Base-by-base conservation (phyloP, 2,888 invertebrate genomes). In the Carterocephalus palaemon region DNA sequence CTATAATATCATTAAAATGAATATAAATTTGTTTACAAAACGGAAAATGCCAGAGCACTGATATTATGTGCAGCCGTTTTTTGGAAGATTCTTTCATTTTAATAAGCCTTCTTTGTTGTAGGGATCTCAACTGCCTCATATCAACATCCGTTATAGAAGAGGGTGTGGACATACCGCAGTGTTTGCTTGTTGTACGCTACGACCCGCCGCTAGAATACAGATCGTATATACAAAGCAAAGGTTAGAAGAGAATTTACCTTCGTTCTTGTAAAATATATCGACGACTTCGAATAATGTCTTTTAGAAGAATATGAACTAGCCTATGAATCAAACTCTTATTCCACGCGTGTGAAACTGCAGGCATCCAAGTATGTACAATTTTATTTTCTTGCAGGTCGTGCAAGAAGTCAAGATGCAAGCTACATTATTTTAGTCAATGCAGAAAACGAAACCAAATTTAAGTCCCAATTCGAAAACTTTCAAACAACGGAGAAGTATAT, bases 161-260 rank as follows among this genome's bases (percentile, higher is more conserved):
- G 79, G 97, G 97, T 0, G 90, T 97, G 4, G 96, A 97, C 73
- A 89, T 97, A 16, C 93, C 92, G 2, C 89, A 90, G 16, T 98
- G 98, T 67, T 91, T 93, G 50, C 75, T 95, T 24, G 93, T 97
- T 0, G 62, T 97, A 9, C 89, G 93, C 36, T 94, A 92, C 65
- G 95, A 95, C 65, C 67, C 78, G 1, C 89, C 94, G 0, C 67
- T 83, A 37, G 92, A 93, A 58, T 94, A 94, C 57, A 88, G 95
- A 34, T 92, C 94, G 0, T 98, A 97, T 64, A 90, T 97, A 23
- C 96, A 97, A 75, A 94, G 95, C 49, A 96, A 96, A 89, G 96
- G 95, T 58, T 63, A 40, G 29, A 8, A 23, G 38, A n/a, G n/a
- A n/a, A 34, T 5, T 16, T 15, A 23, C 22, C 7, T 23, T 31